These are phyloP conservation scores for Fratercula arctica DNA, from an alignment of 2,797 vertebrate species.

Conservation along the genomic window DNA sequence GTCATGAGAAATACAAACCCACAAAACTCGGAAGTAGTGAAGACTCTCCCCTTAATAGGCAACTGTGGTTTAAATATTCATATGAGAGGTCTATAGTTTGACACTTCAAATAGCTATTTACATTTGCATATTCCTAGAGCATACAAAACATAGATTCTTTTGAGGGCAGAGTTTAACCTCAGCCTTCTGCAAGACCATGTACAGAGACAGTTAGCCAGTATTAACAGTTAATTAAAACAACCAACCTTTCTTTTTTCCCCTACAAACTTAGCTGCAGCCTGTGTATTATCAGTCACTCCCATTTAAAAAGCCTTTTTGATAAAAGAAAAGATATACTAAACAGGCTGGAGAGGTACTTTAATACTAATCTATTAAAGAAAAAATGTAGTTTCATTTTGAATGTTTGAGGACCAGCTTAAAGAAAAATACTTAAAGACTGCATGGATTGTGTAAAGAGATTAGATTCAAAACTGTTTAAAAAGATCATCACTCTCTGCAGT, in stretches of 20 bases:
- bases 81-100: neutral
- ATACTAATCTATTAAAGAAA: neutral
- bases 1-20: neutral
- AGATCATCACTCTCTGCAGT: neutral
- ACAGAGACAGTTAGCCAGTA: neutral
- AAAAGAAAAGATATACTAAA: neutral
- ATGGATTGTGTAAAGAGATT: neutral
- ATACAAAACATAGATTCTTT: neutral
- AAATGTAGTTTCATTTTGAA: neutral
- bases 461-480: neutral
- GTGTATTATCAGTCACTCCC: neutral
- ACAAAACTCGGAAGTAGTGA: neutral
- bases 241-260: neutral
- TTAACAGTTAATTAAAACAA: neutral
- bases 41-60: neutral
- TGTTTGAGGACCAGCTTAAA: neutral
- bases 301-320: neutral
- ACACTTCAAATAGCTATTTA: neutral
- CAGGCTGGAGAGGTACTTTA: neutral
- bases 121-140: constrained; percentile 25
- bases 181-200: neutral
- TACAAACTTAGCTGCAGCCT: neutral
- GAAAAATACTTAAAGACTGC: neutral
- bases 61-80: constrained; percentile 2
- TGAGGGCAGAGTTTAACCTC: constrained; percentile 5